phyloP scores from a whole-genome alignment of 2,113 vertebrate species.

The Tyrannus savana region DNA sequence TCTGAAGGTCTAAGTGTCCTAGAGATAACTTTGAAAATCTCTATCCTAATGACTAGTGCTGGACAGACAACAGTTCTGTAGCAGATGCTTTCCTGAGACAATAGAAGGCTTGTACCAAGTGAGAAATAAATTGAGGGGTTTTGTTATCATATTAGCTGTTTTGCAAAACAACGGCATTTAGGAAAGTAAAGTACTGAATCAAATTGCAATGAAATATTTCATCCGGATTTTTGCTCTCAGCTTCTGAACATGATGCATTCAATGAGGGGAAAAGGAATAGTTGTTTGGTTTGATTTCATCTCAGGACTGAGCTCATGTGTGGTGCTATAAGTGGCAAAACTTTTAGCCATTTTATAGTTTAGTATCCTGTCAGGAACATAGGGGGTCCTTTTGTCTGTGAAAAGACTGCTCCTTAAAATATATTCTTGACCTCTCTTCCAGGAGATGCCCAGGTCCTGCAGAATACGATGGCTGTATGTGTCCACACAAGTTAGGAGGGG shows the following conservation, averaged over 20 bases:
- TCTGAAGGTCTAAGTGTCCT: neutral
- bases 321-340: accelerated
- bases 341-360: neutral
- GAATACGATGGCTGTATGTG: neutral
- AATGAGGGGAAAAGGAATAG: neutral
- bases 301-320: accelerated
- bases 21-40: neutral
- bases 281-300: neutral
- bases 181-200: neutral
- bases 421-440: neutral
- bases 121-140: neutral
- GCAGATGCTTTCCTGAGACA: neutral
- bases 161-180: neutral
- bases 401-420: neutral
- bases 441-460: neutral
- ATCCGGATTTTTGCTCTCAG: neutral
- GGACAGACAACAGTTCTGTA: neutral
- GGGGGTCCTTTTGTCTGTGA: neutral
- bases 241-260: neutral
- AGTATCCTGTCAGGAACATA: neutral
- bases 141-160: neutral
- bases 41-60: neutral
- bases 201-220: neutral
- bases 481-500: neutral
- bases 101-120: neutral